phyloP scores from a whole-genome alignment of 2,113 vertebrate species.

The Coregonus clupeaformis region DNA sequence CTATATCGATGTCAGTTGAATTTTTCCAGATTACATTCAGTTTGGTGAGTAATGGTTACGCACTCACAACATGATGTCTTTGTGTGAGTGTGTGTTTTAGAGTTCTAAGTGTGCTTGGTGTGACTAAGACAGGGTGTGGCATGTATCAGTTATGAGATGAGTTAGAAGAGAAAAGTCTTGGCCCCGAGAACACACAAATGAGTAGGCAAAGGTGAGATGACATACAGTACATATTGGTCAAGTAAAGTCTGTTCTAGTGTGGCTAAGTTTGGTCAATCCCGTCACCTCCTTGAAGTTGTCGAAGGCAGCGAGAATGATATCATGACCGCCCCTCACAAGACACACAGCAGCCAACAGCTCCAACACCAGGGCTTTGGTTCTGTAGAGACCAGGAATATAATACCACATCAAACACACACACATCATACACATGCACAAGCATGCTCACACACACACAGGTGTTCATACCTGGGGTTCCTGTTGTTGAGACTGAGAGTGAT shows the following conservation, averaged over 20 bases:
- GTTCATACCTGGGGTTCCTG: conserved; percentile 87
- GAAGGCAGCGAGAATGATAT: conserved; percentile 92
- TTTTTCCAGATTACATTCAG: not conserved
- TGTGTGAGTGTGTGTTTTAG: conserved; percentile 6
- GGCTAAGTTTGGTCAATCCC: not conserved
- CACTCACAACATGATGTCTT: not conserved
- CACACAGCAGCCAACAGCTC: conserved; percentile 93
- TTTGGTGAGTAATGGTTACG: not conserved
- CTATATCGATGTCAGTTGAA: no score
- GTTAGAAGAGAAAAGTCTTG: conserved; percentile 16
- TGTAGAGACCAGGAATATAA: conserved; percentile 47
- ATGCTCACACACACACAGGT: not conserved
- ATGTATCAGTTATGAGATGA: conserved; percentile 30
- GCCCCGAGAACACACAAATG: not conserved
- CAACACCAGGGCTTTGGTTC: conserved; percentile 93
- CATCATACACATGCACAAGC: not conserved
- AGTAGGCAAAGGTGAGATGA: not conserved
- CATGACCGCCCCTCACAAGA: conserved; percentile 90
- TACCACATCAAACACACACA: not conserved
- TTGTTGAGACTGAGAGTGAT: conserved; percentile 96
- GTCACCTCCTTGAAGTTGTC: conserved; percentile 94
- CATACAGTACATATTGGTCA: not conserved
- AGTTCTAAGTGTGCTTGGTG: conserved; percentile 20
- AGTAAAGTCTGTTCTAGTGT: not conserved
- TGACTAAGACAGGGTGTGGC: conserved; percentile 11